phyloP scores from a whole-genome alignment of 1,140 invertebrate genomes.

The Pseudomyrmex cubaensis region DNA sequence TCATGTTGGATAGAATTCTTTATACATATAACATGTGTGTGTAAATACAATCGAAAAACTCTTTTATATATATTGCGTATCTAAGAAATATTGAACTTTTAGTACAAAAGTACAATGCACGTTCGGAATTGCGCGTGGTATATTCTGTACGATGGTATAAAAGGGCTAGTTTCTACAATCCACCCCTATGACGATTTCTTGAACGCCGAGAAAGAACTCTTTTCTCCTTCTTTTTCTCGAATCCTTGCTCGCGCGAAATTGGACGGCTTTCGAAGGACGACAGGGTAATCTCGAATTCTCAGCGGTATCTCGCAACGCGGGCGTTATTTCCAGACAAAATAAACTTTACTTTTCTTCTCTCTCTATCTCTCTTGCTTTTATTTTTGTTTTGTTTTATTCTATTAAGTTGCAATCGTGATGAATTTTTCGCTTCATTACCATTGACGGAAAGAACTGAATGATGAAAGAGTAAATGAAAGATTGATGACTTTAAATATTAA shows the following conservation, averaged over 20 bases:
- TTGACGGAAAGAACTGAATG: slow-evolving; percentile 3
- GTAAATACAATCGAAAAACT: too few relatives aligned
- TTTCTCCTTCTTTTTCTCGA: slow-evolving; percentile 64
- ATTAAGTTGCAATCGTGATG: slow-evolving; percentile 27
- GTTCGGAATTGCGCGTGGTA: slow-evolving; percentile 15
- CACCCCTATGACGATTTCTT: slow-evolving; percentile 36
- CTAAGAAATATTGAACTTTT: slow-evolving; percentile 12
- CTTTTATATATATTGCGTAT: too few relatives aligned
- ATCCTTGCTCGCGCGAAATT: slow-evolving; percentile 75
- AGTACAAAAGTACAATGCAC: slow-evolving; percentile 5
- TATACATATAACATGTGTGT: background rate
- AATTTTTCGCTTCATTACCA: slow-evolving; percentile 26
- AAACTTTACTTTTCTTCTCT: slow-evolving; percentile 53
- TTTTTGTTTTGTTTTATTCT: slow-evolving; percentile 44
- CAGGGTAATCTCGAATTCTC: slow-evolving; percentile 62
- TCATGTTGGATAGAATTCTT: background rate
- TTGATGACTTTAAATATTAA: too few relatives aligned
- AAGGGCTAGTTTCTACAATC: slow-evolving; percentile 15
- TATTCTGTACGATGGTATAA: background rate
- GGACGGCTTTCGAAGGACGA: slow-evolving; percentile 74
- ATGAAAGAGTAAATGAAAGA: slow-evolving; percentile 2
- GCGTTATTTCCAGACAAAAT: slow-evolving; percentile 64
- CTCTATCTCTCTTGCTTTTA: background rate
- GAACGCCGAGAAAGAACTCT: slow-evolving; percentile 65
- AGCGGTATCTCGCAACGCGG: slow-evolving; percentile 53